Evolutionary conservation across 2,113 vertebrate genomes (phyloP), one percentile per base, ranked within the genome.

Genomic region (Lagopus muta): DNA sequence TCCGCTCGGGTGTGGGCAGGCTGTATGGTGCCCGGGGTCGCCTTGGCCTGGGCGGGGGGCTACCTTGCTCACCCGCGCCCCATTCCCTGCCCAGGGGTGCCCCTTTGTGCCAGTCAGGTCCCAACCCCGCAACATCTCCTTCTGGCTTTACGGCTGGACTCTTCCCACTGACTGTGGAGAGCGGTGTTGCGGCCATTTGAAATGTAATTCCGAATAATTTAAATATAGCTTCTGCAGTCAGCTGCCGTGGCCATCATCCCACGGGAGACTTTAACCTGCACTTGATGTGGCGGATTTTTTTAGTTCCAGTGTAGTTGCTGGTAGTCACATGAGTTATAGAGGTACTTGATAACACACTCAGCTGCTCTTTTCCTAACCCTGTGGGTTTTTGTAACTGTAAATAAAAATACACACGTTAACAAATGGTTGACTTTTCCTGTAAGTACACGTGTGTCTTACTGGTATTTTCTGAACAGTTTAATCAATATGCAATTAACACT

Each of bases 381-480:
- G 13, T 50, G 69, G 45, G 19, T 1, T 91, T 92, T 61, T 66
- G 52, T 75, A 82, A 19, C 78, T 76, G 78, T 74, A 90, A 93
- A 90, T 90, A 90, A 75, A 94, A 74, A 86, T 78, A 80, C 47
- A 16, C 10, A 3, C 38, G 75, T 36, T 78, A 76, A 82, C 54
- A 86, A 73, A 66, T 64, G 74, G 47, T 27, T 32, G 27, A 45
- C 91, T 94, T 91, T 94, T 82, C 66, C 65, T 79, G 67, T 80
- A 93, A 89, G 67, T 69, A 55, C 66, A 61, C 55, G 9, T 17
- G 42, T 16, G 52, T 76, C 90, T 91, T 71, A 83, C 48, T 79
- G 47, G 55, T 61, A 38, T 92, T 95, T 97, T 91, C 79, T 64
- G 82, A 95, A 86, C 93, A 65, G 54, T 93, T 47, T 76, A 84